Conservation (phyloP, 1,140 invertebrate species). For the Drosophila triauraria region DNA sequence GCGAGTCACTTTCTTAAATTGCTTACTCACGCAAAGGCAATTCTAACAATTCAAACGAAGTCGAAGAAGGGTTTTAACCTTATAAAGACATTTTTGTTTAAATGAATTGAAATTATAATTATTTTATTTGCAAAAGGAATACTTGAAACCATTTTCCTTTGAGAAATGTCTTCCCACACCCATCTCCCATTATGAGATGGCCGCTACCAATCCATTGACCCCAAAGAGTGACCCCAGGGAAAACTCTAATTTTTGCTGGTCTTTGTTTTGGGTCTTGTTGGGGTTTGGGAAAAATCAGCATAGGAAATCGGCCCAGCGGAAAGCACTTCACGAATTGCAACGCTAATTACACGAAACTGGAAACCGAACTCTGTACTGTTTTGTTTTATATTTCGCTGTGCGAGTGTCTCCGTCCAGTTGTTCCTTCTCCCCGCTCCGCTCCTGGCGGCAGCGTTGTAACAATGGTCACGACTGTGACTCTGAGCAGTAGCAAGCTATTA, state of each 20-base stretch:
- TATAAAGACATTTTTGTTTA: not conserved
- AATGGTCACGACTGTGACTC: constrained; percentile 74
- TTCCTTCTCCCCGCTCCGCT: constrained; percentile 12
- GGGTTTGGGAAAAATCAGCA: constrained; percentile 47
- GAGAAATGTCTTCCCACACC: constrained; percentile 1
- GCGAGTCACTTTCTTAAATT: too few relatives aligned
- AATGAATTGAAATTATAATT: not conserved
- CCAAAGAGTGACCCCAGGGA: constrained; percentile 36
- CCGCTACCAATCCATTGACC: constrained; percentile 23
- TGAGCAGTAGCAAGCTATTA: constrained; percentile 63
- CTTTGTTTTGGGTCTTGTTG: constrained; percentile 12
- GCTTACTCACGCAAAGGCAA: too few relatives aligned
- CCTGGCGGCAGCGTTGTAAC: constrained; percentile 43
- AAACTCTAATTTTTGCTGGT: constrained; percentile 31
- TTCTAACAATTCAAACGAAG: too few relatives aligned
- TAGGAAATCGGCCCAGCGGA: constrained; percentile 55
- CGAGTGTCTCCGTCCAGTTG: constrained; percentile 42
- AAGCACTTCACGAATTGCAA: constrained; percentile 77
- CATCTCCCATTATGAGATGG: constrained; percentile 34
- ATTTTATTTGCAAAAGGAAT: not conserved
- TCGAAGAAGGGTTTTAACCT: too few relatives aligned
- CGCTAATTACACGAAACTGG: constrained; percentile 79
- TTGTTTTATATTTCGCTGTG: constrained; percentile 39
- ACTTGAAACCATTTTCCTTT: not conserved
- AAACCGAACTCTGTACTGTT: constrained; percentile 50